These are phyloP conservation scores for Melanargia galathea DNA, from an alignment of 2,888 invertebrate genomes.

Conservation along the genomic window DNA sequence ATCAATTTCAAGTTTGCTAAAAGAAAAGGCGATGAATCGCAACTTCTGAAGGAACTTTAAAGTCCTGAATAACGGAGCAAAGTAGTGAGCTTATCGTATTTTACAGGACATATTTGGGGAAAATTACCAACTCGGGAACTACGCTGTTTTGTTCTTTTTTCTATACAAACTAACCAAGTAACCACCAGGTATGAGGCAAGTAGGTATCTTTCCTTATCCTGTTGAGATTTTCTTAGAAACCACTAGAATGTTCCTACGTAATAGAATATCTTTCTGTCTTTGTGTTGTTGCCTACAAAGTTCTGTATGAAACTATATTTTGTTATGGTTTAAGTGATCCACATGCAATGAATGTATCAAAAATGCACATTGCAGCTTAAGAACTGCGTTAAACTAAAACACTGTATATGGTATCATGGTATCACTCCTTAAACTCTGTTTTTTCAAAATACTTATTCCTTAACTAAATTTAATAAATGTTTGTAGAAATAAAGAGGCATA, in stretches of 20 bases:
- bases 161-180: not conserved
- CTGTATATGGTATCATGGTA: too few relatives aligned
- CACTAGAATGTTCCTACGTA: too few relatives aligned
- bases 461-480: not conserved
- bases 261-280: too few relatives aligned
- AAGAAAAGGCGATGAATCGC: slow-evolving; percentile 12
- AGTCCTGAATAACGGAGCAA: slow-evolving; percentile 7
- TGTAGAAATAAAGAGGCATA: slow-evolving; percentile 11
- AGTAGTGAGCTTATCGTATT: slow-evolving; percentile 10
- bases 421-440: too few relatives aligned
- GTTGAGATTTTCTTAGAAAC: not conserved
- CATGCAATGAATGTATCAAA: too few relatives aligned
- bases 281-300: too few relatives aligned
- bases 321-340: too few relatives aligned
- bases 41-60: slow-evolving; percentile 5
- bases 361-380: too few relatives aligned
- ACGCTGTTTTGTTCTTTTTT: not conserved
- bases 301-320: too few relatives aligned
- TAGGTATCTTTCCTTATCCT: not conserved
- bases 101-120: slow-evolving; percentile 6
- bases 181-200: not conserved
- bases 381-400: too few relatives aligned
- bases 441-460: too few relatives aligned
- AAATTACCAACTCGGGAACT: slow-evolving; percentile 4
- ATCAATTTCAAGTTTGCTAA: not conserved